These are phyloP conservation scores for Ancistrus triradiatus DNA, from an alignment of 2,113 vertebrate genomes.

Conservation along the genomic window DNA sequence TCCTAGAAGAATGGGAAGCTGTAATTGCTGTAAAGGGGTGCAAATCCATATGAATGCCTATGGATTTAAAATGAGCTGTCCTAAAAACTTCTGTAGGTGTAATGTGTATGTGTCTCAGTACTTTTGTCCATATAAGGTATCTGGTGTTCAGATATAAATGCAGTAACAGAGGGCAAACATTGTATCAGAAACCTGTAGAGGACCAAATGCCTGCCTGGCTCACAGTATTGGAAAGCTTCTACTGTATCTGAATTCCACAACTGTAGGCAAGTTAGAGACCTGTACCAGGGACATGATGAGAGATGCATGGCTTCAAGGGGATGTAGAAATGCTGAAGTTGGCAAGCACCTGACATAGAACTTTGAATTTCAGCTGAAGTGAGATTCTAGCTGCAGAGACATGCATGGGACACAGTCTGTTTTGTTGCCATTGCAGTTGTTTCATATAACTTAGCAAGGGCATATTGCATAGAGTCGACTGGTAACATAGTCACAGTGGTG, in stretches of 20 bases:
- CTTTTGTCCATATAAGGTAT: no score
- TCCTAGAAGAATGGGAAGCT: no score
- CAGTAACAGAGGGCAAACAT: slow-evolving; percentile 26
- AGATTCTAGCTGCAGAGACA: not conserved
- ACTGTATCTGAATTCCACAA: slow-evolving; percentile 42
- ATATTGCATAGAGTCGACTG: no score
- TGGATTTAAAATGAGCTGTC: no score
- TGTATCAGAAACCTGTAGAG: slow-evolving; percentile 54
- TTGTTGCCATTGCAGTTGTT: no score
- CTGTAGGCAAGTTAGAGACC: slow-evolving; percentile 35
- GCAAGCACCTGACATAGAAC: not conserved
- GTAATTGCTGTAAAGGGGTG: no score
- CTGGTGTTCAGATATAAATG: slow-evolving; percentile 41
- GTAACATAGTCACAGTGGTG: no score
- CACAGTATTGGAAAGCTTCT: slow-evolving; percentile 48
- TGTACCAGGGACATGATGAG: slow-evolving; percentile 55
- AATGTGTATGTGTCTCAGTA: no score
- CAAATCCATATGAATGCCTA: no score
- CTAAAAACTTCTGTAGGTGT: not conserved
- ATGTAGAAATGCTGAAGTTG: slow-evolving; percentile 18
- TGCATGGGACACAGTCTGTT: no score
- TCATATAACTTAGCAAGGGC: no score
- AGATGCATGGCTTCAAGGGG: slow-evolving; percentile 32
- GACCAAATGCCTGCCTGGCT: slow-evolving; percentile 51
- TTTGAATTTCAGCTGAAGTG: not conserved